Evolutionary conservation across 2,113 vertebrate genomes (phyloP), one percentile per base, ranked within the genome.

Genomic region (Empidonax traillii): DNA sequence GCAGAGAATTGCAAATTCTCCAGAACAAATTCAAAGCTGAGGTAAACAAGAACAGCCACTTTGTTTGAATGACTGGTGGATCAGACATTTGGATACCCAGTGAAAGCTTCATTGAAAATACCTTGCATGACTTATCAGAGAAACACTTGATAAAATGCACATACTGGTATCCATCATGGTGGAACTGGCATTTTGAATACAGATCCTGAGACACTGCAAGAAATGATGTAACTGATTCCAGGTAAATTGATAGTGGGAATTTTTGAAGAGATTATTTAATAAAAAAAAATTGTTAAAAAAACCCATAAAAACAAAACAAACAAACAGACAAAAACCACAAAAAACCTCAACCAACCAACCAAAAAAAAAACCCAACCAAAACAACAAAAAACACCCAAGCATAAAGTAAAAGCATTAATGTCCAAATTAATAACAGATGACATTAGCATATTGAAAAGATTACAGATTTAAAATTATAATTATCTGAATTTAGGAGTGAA

Each of bases 61-160:
- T 71, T 49, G 22, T 72, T 58, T 76, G 76, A 86, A 71, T 66
- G 47, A 74, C 19, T 67, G 37, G 43, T 77, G 37, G 19, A 47
- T 28, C n/a, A 73, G 23, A 67, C 4, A 35, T 66, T 68, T 5
- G 3, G 25, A 74, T 69, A 59, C 24, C 46, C 35, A 51, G 24
- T 88, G 79, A 92, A 90, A 92, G 65, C n/a, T 67, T 90, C 23
- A 55, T 84, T 80, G 31, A 79, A 96, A 93, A 80, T n/a, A 74
- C 3, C 33, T 78, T 18, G 9, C 61, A 83, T 15, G 4, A 13
- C 10, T 80, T 83, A 35, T 53, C 51, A 77, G 56, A 90, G 71
- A 81, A 79, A 10, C 7, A 23, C n/a, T 83, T 62, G 25, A 62
- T 35, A n/a, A 51, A 81, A 39, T 22, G 43, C 28, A 31, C 17